Evolutionary conservation across 2,113 vertebrate species (phyloP), one percentile per base, ranked within the genome.

Genomic region (Shinisaurus crocodilurus): DNA sequence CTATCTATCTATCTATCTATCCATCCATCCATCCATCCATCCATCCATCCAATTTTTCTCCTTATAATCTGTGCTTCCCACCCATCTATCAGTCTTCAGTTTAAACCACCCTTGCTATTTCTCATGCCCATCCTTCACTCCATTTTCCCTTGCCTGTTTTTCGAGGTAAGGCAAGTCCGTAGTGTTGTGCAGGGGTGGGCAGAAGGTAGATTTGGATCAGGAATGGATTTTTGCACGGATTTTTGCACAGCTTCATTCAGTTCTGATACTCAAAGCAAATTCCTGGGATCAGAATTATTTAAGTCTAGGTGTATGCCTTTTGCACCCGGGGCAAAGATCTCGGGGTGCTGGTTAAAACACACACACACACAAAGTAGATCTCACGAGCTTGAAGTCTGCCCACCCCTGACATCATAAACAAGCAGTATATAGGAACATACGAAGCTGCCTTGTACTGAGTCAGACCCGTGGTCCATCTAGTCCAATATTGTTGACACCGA

Each of bases 1-100:
- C 88, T 88, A 45, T 25, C 67, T 75, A n/a, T 63, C 81, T 83
- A 48, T 88, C 87, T 80, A 80, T 88, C 85, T 65, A 43, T n/a
- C 69, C 74, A 48, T 70, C 84, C 72, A 54, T 70, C 63, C 67
- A 69, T 86, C 69, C 75, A 37, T 86, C 50, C 60, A 75, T 85
- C 65, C 34, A 57, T 74, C 85, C 40, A 86, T 86, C 69, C 54
- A 86, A 84, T 84, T n/a, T 43, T 63, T 15, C 32, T 81, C 60
- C 5, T 16, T 45, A 67, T 65, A 32, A 84, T 67, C 43, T 84
- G 13, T 25, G 13, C 2, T 69, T 84, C n/a, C 34, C 54, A 18
- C 72, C 37, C 72, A 48, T 69, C 50, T 65, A 15, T 72, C 63
- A 13, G 37, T 29, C 45, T 70, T n/a, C 50, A 34, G 15, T 69